Percentiles rank a stretch among this genome's conserved stretches.
phyloP scores from a whole-genome alignment of 2,888 invertebrate genomes.

The Agrilus cyanescens region DNA sequence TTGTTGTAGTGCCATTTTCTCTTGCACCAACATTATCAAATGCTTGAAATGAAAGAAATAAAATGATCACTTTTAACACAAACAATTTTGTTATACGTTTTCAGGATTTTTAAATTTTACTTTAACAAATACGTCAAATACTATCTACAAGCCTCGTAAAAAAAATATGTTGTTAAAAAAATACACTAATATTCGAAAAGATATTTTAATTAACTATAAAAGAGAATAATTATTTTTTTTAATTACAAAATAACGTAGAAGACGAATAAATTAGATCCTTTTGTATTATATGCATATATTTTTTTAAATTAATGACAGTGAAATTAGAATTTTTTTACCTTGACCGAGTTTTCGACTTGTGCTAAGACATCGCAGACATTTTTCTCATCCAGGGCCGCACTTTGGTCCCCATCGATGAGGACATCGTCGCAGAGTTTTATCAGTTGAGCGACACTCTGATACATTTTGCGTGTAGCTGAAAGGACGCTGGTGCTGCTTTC shows the following conservation, averaged over 20 bases:
- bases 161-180: too few relatives aligned
- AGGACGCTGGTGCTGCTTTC: slow-evolving; percentile 52
- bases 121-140: too few relatives aligned
- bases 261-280: too few relatives aligned
- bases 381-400: slow-evolving; percentile 48
- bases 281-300: neutral
- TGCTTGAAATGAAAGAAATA: slow-evolving; percentile 38
- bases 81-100: neutral
- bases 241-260: too few relatives aligned
- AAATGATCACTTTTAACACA: neutral
- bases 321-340: slow-evolving; percentile 35
- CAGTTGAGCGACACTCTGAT: slow-evolving; percentile 73
- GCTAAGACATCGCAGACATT: slow-evolving; percentile 58
- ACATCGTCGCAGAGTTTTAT: slow-evolving; percentile 86
- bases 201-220: too few relatives aligned
- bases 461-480: slow-evolving; percentile 76
- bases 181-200: too few relatives aligned
- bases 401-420: slow-evolving; percentile 59
- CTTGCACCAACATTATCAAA: slow-evolving; percentile 66
- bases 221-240: too few relatives aligned
- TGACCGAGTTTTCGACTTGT: slow-evolving; percentile 60
- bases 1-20: slow-evolving; percentile 53
- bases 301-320: neutral
- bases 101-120: too few relatives aligned
- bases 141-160: too few relatives aligned